A percentile compares a stretch with the other conserved stretches of the same genome.
Conservation (phyloP, 2,797 vertebrate species). For the Peromyscus nudipes region DNA sequence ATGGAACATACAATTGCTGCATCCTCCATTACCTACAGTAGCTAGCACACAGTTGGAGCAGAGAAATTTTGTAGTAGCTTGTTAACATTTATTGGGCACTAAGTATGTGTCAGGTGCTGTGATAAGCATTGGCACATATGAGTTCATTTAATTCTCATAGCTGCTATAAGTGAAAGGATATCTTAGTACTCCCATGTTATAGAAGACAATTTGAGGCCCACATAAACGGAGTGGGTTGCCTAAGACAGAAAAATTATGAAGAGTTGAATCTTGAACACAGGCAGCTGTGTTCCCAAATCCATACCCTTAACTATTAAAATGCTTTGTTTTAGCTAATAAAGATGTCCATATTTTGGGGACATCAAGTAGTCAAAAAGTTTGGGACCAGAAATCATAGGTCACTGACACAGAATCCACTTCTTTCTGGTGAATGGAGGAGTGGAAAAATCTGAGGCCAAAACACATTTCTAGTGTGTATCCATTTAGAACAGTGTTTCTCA, state of each 20-base stretch:
- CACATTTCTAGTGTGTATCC: background rate
- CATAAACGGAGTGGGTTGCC: background rate
- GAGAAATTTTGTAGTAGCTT: slow-evolving; percentile 38
- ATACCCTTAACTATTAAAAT: background rate
- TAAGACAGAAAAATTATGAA: background rate
- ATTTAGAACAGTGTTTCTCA: background rate
- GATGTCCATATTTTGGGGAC: background rate
- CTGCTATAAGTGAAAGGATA: slow-evolving; percentile 8
- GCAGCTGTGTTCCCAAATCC: background rate
- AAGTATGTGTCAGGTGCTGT: slow-evolving; percentile 7
- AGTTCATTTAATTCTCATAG: slow-evolving; percentile 57
- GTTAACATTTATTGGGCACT: slow-evolving; percentile 44
- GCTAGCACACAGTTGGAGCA: slow-evolving; percentile 14
- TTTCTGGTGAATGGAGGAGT: background rate
- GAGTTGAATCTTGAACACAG: slow-evolving; percentile 13
- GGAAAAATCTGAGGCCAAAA: background rate
- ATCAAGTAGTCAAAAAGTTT: background rate
- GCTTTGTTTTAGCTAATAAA: background rate
- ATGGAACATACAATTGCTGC: slow-evolving; percentile 19
- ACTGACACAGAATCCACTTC: slow-evolving; percentile 3
- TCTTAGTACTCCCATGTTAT: slow-evolving; percentile 39
- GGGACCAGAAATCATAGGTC: background rate
- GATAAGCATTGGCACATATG: slow-evolving; percentile 9
- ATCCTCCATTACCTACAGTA: slow-evolving; percentile 35
- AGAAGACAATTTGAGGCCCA: slow-evolving; percentile 44